Base-by-base conservation (phyloP, 2,113 vertebrate genomes). In the Gambusia holbrooki region DNA sequence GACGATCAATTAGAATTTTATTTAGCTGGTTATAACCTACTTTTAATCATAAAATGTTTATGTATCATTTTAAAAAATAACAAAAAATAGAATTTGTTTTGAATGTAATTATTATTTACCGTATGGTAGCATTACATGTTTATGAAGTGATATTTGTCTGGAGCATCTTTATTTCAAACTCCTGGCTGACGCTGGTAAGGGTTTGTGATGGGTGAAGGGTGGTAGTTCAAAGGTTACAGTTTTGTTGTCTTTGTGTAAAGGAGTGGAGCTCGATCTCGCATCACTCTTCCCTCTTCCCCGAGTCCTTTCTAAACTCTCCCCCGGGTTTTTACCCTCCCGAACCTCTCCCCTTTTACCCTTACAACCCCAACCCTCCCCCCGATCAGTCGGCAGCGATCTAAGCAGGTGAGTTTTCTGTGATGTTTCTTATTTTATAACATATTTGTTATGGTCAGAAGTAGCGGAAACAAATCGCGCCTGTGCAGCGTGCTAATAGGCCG, bases 301-400 rank as follows among this genome's bases (percentile, higher is more conserved):
- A 94, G 87, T 94, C 94, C 94, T 95, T 87, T 94, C 88, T 87
- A 91, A 94, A 94, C 94, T 95, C 93, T 94, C 90, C 93, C 93
- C 93, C 91, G 92, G 93, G 93, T 93, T 80, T 91, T 90, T 91
- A 93, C 94, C 94, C 94, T 93, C 94, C 94, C 94, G 84, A 94
- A 94, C 94, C 94, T 94, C 90, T 93, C 94, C 94, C 94, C 94
- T 93, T 94, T 90, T 92, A 93, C 94, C 94, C 94, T 93, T 74
- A 92, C 82, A 94, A 94, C 94, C 94, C 94, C 92, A 92, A 91
- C 92, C 94, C 93, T 92, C 69, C 93, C 93, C 93, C 94, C 87
- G 88, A 80, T 75, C 85, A 86, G 90, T 13, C 77, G 72, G 58
- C 82, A 90, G 78, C 85, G 81, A 77, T 35, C 74, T 69, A 73